A percentile compares a stretch with the other conserved stretches of the same genome.
These are phyloP conservation scores for Pyrgus malvae DNA, from an alignment of 2,888 invertebrate genomes.

Conservation along the genomic window DNA sequence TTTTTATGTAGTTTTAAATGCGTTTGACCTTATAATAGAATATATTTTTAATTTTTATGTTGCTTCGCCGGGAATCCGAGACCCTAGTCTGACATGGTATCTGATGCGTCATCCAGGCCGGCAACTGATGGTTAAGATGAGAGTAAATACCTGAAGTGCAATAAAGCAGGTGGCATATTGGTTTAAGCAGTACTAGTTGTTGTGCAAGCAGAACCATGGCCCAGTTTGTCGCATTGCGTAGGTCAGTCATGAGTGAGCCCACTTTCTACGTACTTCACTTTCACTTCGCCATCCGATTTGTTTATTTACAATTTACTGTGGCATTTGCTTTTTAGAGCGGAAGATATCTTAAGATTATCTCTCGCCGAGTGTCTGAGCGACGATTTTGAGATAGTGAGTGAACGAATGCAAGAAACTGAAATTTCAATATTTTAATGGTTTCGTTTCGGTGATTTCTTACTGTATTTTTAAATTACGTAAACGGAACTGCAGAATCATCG, in stretches of 20 bases:
- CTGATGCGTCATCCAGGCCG: no score
- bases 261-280: constrained; percentile 73
- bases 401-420: no score
- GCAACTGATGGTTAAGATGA: background rate
- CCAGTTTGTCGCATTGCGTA: constrained; percentile 70
- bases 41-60: no score
- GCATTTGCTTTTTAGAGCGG: constrained; percentile 3
- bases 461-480: no score
- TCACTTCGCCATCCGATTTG: constrained; percentile 50
- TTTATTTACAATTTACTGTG: constrained; percentile 34
- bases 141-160: background rate
- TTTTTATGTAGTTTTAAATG: no score
- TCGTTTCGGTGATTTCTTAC: no score
- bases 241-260: constrained; percentile 62
- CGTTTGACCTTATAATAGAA: no score
- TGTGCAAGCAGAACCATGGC: constrained; percentile 47
- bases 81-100: no score
- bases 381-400: no score
- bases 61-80: no score
- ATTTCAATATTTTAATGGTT: no score
- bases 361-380: background rate
- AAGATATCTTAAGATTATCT: background rate
- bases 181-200: background rate
- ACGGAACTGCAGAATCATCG: no score
- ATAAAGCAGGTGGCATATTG: background rate